Percentiles rank a stretch among this genome's conserved stretches.
Conservation (phyloP, 64 coral and sea anemone species). For the Pachyseris speciosa region DNA sequence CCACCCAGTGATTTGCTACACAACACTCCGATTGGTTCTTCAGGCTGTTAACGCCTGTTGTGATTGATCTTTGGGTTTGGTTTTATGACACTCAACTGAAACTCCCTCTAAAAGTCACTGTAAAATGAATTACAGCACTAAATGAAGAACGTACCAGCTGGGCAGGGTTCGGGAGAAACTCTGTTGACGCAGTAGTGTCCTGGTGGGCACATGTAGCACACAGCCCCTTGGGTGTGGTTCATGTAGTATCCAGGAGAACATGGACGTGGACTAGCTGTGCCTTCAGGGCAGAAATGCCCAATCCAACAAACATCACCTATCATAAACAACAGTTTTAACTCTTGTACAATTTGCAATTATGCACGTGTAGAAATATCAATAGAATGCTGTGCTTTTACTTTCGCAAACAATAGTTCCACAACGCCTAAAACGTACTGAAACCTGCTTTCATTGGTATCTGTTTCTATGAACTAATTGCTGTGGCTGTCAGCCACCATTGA, state of each 20-base stretch:
- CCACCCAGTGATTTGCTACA: too few species aligned
- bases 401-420: too few species aligned
- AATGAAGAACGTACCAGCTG: conserved; percentile 82
- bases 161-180: conserved; percentile 72
- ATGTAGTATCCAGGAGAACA: conserved; percentile 89
- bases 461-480: too few species aligned
- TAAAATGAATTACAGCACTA: neutral
- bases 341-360: neutral
- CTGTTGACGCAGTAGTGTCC: conserved; percentile 88
- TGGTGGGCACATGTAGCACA: conserved; percentile 86
- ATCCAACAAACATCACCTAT: conserved; percentile 88
- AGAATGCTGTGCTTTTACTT: too few species aligned
- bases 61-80: too few species aligned
- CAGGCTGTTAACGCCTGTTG: too few species aligned
- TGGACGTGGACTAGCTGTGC: conserved; percentile 79
- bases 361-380: too few species aligned
- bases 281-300: conserved; percentile 92
- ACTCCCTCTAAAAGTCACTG: neutral
- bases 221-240: conserved; percentile 88
- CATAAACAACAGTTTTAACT: neutral
- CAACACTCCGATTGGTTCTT: too few species aligned
- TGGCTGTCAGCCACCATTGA: too few species aligned
- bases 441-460: too few species aligned
- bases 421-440: too few species aligned
- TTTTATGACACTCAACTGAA: too few species aligned